Evolutionary conservation across 2,888 invertebrate genomes (phyloP), one percentile per base, ranked within the genome.

Genomic region (Venustoraphidia nigricollis): DNA sequence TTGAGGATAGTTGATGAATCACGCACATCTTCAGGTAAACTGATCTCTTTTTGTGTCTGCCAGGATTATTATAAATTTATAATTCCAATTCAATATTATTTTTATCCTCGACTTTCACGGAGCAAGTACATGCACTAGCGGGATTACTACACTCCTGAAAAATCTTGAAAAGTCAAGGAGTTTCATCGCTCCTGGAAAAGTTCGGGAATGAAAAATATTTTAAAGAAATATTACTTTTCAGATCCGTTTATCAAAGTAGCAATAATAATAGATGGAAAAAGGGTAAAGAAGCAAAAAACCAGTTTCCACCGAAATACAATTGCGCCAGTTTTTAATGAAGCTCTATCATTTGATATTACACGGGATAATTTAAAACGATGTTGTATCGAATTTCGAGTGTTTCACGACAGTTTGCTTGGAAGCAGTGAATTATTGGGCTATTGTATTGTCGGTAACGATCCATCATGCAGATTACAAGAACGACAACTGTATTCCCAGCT

Each of bases 381-480:
- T 47, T 61, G 67, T 17, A 60, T 81, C 10, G 78, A 80, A 57
- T 71, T 81, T 55, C 66, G 69, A 5, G 73, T 81, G 2, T 67
- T 75, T 43, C 78, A 77, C 57, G 79, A 79, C 56, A 78, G 75
- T 53, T 63, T 77, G 13, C 62, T 78, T 51, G 77, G 76, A 55
- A 68, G 70, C 10, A 76, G 74, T 55, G 78, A 79, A 59, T 61
- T 73, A 38, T 62, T 76, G 10, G 75, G 73, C 1, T 61, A 70
- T 36, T 71, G 75, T 45, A 58, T 73, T 10, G 69, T 81, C 45
- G 73, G 75, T 10, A 66, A 67, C 50, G 64, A 66, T 0, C 50
- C 64, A 2, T 67, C 67, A 10, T 66, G 69, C 50, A 61, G 65
- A 37, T 58, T 59, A 8, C 67, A 69, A 49, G 71, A 76, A 52